phyloP scores from a whole-genome alignment of 2,888 invertebrate genomes.

The Chrysolina oricalcia region DNA sequence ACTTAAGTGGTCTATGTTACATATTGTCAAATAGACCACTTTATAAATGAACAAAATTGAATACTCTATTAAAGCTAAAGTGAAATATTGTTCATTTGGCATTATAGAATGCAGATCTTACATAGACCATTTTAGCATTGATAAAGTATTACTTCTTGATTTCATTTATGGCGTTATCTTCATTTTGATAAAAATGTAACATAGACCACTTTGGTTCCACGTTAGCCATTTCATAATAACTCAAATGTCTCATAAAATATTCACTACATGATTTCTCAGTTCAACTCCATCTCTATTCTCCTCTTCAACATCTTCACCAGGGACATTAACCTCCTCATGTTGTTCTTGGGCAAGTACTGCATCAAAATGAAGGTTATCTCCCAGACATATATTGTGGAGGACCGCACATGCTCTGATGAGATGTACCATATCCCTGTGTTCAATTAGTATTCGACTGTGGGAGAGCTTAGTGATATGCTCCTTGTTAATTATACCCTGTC shows the following conservation, averaged over 20 bases:
- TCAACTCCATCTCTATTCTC: not conserved
- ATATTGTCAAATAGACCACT: too few relatives aligned
- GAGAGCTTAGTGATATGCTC: slow-evolving; percentile 8
- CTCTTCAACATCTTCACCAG: not conserved
- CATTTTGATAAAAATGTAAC: not conserved
- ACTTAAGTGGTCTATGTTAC: not conserved
- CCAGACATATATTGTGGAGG: not conserved
- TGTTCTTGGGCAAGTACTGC: too few relatives aligned
- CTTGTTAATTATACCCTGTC: slow-evolving; percentile 43
- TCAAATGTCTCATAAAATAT: too few relatives aligned
- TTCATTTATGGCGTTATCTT: not conserved
- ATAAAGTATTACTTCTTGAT: not conserved
- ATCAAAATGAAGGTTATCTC: not conserved
- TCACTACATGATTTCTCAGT: too few relatives aligned
- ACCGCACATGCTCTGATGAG: not conserved
- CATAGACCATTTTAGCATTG: not conserved
- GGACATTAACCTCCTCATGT: not conserved
- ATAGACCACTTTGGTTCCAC: too few relatives aligned
- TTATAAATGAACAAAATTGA: not conserved
- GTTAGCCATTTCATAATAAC: too few relatives aligned
- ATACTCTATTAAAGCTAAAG: not conserved
- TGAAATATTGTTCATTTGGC: not conserved
- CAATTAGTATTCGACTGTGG: not conserved
- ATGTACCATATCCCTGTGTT: not conserved
- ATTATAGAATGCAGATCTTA: not conserved